These are phyloP conservation scores for Dromococcyx pavoninus DNA, from an alignment of 2,797 vertebrate genomes.

Conservation along the genomic window DNA sequence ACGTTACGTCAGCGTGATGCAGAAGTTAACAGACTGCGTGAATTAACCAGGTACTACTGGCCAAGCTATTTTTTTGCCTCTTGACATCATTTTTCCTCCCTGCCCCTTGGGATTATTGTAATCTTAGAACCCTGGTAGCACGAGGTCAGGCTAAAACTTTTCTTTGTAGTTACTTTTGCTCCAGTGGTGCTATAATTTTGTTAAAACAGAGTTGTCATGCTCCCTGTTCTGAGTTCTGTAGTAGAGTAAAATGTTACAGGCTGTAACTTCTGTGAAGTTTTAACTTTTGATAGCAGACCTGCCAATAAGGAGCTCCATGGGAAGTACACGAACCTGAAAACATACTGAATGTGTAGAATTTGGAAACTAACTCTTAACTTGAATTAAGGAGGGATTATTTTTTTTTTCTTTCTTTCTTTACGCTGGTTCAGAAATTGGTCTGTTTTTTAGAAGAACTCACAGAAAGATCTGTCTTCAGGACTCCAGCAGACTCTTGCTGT, in stretches of 20 bases:
- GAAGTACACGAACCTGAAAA: not conserved
- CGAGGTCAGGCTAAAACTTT: not conserved
- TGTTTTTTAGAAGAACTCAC: not conserved
- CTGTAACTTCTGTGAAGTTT: accelerated
- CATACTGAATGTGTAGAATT: not conserved
- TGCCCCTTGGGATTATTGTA: not conserved
- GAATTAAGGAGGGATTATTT: not conserved
- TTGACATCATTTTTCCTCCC: not conserved
- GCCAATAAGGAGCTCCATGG: not conserved
- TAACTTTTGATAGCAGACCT: not conserved
- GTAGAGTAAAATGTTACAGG: not conserved
- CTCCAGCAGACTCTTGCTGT: not conserved
- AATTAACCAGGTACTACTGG: constrained; percentile 77
- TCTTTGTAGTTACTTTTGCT: not conserved
- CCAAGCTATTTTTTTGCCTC: not conserved
- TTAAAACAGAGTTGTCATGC: not conserved
- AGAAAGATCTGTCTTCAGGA: not conserved
- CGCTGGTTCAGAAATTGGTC: not conserved
- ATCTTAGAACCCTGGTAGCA: not conserved
- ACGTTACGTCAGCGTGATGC: constrained; percentile 81
- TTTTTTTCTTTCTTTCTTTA: not conserved
- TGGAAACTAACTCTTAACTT: not conserved
- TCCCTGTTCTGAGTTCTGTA: not conserved
- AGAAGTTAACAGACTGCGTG: constrained; percentile 80
- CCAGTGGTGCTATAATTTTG: not conserved